Conservation (phyloP, 2,113 vertebrate species). For the Leucosticte australis region DNA sequence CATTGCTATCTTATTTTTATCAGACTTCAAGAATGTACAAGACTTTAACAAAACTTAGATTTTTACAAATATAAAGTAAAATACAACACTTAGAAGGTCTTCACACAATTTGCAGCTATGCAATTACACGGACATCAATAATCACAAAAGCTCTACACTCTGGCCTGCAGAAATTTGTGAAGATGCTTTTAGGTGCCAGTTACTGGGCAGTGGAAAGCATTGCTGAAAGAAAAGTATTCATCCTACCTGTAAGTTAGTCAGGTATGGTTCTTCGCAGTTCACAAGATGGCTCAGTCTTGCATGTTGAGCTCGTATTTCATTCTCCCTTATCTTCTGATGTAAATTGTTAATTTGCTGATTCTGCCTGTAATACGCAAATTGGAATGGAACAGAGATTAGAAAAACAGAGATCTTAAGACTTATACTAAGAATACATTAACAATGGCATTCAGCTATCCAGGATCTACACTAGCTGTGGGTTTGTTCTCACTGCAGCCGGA, state of each 20-base stretch:
- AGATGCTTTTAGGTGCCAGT: not conserved
- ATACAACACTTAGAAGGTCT: not conserved
- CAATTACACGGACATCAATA: not conserved
- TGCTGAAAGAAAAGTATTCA: not conserved
- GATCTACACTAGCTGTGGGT: not conserved
- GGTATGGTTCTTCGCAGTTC: constrained; percentile 77
- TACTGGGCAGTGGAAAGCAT: not conserved
- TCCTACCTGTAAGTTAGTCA: constrained; percentile 81
- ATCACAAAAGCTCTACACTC: not conserved
- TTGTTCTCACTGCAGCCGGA: not conserved
- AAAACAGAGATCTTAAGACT: not conserved
- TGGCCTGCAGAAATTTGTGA: not conserved
- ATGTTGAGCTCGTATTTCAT: constrained; percentile 86
- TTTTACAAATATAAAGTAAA: not conserved
- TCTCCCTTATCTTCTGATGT: constrained; percentile 90
- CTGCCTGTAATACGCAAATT: constrained; percentile 80
- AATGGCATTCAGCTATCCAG: not conserved
- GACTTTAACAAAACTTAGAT: not conserved
- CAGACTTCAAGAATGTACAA: not conserved
- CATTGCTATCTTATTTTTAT: not conserved
- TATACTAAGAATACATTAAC: not conserved
- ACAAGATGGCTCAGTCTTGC: constrained; percentile 82
- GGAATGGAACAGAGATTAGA: not conserved
- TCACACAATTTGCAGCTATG: not conserved
- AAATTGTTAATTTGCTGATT: constrained; percentile 92